These are phyloP conservation scores for Platycnemis pennipes DNA, from an alignment of 2,888 invertebrate species.

Conservation along the genomic window DNA sequence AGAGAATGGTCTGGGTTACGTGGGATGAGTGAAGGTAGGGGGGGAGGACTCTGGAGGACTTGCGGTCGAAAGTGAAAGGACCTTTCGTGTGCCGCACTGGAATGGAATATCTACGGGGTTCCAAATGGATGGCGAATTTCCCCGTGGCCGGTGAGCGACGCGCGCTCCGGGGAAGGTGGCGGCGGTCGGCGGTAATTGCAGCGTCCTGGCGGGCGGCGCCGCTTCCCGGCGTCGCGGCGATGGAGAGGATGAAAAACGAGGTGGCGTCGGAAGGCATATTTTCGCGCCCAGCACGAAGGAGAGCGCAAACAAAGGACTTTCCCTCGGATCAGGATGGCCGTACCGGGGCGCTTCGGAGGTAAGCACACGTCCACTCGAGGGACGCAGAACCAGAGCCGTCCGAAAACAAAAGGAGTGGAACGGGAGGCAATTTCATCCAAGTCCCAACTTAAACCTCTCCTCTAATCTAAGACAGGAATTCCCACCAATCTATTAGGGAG, in stretches of 20 bases:
- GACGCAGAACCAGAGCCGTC: no score
- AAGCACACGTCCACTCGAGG: background rate
- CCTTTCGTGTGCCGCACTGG: constrained; percentile 41
- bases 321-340: background rate
- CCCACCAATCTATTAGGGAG: no score
- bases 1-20: background rate
- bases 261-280: background rate
- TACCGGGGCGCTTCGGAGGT: background rate
- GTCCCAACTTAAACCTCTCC: no score
- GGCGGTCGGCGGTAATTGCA: constrained; percentile 23
- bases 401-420: no score
- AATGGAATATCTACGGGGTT: constrained; percentile 66
- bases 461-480: no score
- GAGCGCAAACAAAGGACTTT: background rate
- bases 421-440: no score
- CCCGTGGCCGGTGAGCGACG: constrained; percentile 28
- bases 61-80: constrained; percentile 64
- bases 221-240: no score
- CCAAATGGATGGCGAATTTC: constrained; percentile 47
- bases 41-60: background rate
- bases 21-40: background rate
- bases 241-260: background rate
- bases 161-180: background rate
- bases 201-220: no score
- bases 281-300: background rate